Base-by-base conservation (phyloP, 2,113 vertebrate species). In the Ceuthmochares aereus region DNA sequence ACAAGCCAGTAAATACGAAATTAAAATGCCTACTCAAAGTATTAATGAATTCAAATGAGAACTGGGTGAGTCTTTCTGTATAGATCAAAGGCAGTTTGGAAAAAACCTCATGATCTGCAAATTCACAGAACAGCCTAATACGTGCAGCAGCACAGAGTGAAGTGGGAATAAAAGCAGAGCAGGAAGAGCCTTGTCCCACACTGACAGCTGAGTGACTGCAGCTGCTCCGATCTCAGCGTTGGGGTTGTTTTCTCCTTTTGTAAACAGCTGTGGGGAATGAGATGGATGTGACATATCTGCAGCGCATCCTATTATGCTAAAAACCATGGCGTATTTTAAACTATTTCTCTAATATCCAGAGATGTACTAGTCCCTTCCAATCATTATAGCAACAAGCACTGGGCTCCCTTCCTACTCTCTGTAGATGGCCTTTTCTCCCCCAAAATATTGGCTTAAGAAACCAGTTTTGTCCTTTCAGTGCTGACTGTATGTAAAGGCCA, bases 171-270 rank as follows among this genome's bases (percentile, higher is more conserved):
- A 93, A 96, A 96, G 77, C 36, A 34, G 27, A 95, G 64, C 88
- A 90, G 85, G 93, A 74, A 54, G 82, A 90, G 82, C 88, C 84
- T 70, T 64, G 86, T 90, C 82, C 92, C 60, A 52, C 17, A 80
- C 29, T 93, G 96, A 95, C 93, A 94, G 90, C 87, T 94, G 94
- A 96, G 85, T 87, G 84, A 95, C 68, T 93, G 94, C 87, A 96
- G 96, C 93, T 93, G 90, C 93, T 97, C 68, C 88, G 55, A 2
- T 66, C 79, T 85, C 36, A 10, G 64, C 11, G 12, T 26, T 64
- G 84, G 68, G 13, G 16, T 30, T 64, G 84, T 77, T 73, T 90
- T 87, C 49, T 6, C 25, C 75, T 90, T 96, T 93, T 68, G 81
- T 94, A 87, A 96, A 93, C 96, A 95, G 93, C 93, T 96, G 84